Base-by-base conservation (phyloP, 2,797 vertebrate genomes). In the Anguilla marmorata region DNA sequence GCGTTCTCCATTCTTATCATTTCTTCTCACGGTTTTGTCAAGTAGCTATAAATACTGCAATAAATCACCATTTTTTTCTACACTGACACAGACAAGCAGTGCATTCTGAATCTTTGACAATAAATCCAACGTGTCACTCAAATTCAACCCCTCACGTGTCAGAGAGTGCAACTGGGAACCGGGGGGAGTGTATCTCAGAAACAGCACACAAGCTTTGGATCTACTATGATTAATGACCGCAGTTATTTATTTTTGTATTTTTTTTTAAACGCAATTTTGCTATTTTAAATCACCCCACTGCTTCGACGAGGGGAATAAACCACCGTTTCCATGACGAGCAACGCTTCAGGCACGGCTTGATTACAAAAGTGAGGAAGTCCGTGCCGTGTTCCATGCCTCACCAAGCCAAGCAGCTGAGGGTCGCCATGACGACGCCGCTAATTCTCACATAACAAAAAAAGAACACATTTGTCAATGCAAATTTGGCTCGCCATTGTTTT, bases 381-480 rank as follows among this genome's bases (percentile, higher is more conserved):
- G 41, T 45, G 41, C 41, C 41, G 41, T 45, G 21, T 63, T 24
- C 76, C 16, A 1, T 21, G 76, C 41, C 19, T 45, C 76, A 41
- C 21, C 7, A 14, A 45, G 41, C 3, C 41, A 45, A 76, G 37
- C 14, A 50, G 21, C 79, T n/a, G 79, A 9, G 21, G 19, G 9
- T 82, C 50, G 21, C 24, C 33, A 79, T 82, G 79, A n/a, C 5
- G 6, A 45, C 21, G 37, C 8, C 14, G 41, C 27, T 82, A 0
- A 45, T 80, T 80, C 76, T 80, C 76, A 82, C 45, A 24, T 30
- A 1, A 52, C 41, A 27, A 6, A 82, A 82, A 82, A 50, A 50
- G 79, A 82, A n/a, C 45, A n/a, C 21, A 82, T 82, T 48, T 82
- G 41, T 50, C 21, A 50, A 82, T 82, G 79, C 79, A 82, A 82